Evolutionary conservation across 2,797 vertebrate species (phyloP).

Genomic region (Brotula barbata): DNA sequence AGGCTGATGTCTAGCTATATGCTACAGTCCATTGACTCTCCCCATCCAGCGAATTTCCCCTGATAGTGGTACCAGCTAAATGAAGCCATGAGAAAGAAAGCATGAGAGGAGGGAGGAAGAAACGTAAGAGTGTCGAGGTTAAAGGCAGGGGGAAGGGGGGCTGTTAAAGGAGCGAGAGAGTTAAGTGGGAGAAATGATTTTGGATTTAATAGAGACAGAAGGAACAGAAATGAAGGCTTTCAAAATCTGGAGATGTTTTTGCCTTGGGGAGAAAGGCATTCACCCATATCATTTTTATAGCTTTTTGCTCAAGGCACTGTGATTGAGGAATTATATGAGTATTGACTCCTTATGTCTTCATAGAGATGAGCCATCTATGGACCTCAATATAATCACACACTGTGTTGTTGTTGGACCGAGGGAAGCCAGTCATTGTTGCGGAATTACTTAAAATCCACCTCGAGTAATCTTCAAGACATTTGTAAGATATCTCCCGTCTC

Average conservation of each 20-base stretch:
- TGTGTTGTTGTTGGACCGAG: constrained; percentile 18
- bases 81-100: constrained; percentile 75
- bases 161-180: constrained; percentile 60
- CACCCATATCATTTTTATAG: constrained; percentile 65
- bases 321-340: constrained; percentile 60
- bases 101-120: constrained; percentile 30
- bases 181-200: constrained; percentile 54
- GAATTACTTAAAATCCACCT: neutral
- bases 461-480: too few relatives aligned
- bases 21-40: constrained; percentile 79
- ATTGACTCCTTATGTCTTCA: constrained; percentile 48
- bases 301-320: constrained; percentile 48
- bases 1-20: constrained; percentile 74
- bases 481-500: too few relatives aligned
- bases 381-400: constrained; percentile 12
- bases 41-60: constrained; percentile 82
- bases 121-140: constrained; percentile 40
- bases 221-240: constrained; percentile 41
- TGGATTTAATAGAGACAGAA: constrained; percentile 39
- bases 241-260: constrained; percentile 46
- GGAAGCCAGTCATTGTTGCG: constrained; percentile 7
- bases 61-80: constrained; percentile 78
- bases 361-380: constrained; percentile 32
- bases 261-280: constrained; percentile 45
- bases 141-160: constrained; percentile 35